phyloP scores from a whole-genome alignment of 2,888 invertebrate genomes.

The Sminthurinus aureus region DNA sequence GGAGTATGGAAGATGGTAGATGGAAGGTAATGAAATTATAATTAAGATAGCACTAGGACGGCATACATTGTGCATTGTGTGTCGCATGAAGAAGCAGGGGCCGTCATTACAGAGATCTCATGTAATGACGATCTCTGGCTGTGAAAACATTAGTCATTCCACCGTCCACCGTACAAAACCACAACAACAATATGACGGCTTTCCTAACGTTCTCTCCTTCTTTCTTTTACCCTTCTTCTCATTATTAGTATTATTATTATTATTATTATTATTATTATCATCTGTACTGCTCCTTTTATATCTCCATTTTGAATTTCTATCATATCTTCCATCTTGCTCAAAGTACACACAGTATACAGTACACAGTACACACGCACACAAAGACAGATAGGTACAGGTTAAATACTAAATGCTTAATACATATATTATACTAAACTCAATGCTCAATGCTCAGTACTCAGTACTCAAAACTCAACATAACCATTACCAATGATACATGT shows the following conservation, averaged over 20 bases:
- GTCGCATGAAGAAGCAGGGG: slow-evolving; percentile 48
- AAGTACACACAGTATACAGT: too few relatives aligned
- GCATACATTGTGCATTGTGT: slow-evolving; percentile 44
- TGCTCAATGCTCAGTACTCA: too few relatives aligned
- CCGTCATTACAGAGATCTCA: slow-evolving; percentile 46
- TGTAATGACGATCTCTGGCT: slow-evolving; percentile 54
- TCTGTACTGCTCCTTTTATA: slow-evolving; percentile 4
- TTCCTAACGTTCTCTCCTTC: neutral
- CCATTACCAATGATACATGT: too few relatives aligned
- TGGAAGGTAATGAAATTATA: slow-evolving; percentile 49
- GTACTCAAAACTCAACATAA: too few relatives aligned
- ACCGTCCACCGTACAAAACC: slow-evolving; percentile 16
- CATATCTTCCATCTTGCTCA: too few relatives aligned
- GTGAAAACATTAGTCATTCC: slow-evolving; percentile 54
- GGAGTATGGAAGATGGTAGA: too few relatives aligned
- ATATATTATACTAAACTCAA: too few relatives aligned
- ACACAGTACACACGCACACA: slow-evolving; percentile 1
- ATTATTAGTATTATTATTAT: slow-evolving; percentile 12
- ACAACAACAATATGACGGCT: slow-evolving; percentile 35
- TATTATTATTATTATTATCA: too few relatives aligned
- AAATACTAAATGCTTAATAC: too few relatives aligned
- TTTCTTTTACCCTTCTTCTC: neutral
- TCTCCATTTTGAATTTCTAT: slow-evolving; percentile 2
- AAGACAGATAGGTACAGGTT: too few relatives aligned
- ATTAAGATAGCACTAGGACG: slow-evolving; percentile 49